phyloP scores from a whole-genome alignment of 1,140 invertebrate species.

The Drosophila sucinea region DNA sequence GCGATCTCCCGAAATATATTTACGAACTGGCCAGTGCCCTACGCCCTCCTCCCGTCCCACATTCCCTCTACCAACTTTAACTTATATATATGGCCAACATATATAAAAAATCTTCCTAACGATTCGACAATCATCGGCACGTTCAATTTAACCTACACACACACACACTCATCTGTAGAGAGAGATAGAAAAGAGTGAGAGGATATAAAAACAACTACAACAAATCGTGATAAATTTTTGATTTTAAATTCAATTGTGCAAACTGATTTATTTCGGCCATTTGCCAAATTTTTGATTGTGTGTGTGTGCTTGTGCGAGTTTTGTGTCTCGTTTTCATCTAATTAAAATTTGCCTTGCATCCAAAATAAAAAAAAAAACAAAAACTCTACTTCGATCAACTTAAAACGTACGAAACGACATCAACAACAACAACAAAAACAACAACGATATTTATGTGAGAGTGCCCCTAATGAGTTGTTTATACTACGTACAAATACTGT shows the following conservation, averaged over 20 bases:
- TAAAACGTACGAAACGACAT: slow-evolving; percentile 33
- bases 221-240: slow-evolving; percentile 76
- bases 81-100: slow-evolving; percentile 2
- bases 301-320: slow-evolving; percentile 27
- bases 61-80: slow-evolving; percentile 11
- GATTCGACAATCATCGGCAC: slow-evolving; percentile 53
- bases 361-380: slow-evolving; percentile 25
- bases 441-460: slow-evolving; percentile 35
- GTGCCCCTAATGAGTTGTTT: slow-evolving; percentile 34
- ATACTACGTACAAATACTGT: slow-evolving; percentile 22
- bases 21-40: slow-evolving; percentile 57
- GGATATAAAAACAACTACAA: slow-evolving; percentile 49
- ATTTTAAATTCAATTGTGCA: slow-evolving; percentile 72
- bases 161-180: slow-evolving; percentile 51
- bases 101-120: slow-evolving; percentile 11
- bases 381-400: slow-evolving; percentile 46
- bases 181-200: slow-evolving; percentile 36
- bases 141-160: slow-evolving; percentile 64
- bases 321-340: slow-evolving; percentile 36
- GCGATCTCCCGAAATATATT: slow-evolving; percentile 11
- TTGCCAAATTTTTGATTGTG: slow-evolving; percentile 17
- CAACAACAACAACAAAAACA: neutral
- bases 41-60: slow-evolving; percentile 22
- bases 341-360: slow-evolving; percentile 71
- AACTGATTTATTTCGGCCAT: slow-evolving; percentile 54